Percentiles rank a stretch among this genome's conserved stretches.
Conservation (phyloP, 2,888 invertebrate genomes). For the Heterodera filipjevi region DNA sequence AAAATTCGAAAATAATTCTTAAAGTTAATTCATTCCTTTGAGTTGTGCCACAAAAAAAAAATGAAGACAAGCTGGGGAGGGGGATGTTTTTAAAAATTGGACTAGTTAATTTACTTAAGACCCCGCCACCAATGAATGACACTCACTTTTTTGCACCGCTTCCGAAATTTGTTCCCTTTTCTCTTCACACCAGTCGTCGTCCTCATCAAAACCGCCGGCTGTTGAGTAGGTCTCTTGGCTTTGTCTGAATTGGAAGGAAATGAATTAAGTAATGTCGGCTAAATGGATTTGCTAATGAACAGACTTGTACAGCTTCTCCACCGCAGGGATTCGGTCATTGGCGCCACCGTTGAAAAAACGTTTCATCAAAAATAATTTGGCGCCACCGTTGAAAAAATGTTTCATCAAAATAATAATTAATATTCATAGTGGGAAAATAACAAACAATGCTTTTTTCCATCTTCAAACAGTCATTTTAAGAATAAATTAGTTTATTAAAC, state of each 20-base stretch:
- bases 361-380: neutral
- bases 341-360: neutral
- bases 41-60: too few species aligned
- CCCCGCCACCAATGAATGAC: neutral
- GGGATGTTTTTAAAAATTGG: too few species aligned
- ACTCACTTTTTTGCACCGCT: constrained; percentile 51
- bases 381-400: constrained; percentile 6
- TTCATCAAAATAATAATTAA: too few species aligned
- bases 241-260: constrained; percentile 42
- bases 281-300: neutral
- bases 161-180: constrained; percentile 52
- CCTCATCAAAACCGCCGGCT: constrained; percentile 59
- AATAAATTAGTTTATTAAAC: too few species aligned
- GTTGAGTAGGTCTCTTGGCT: constrained; percentile 52
- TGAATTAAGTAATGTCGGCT: constrained; percentile 21
- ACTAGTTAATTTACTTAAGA: too few species aligned
- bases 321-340: constrained; percentile 48
- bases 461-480: too few species aligned
- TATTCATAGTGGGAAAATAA: too few species aligned
- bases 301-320: constrained; percentile 59
- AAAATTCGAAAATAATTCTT: neutral
- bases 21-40: constrained; percentile 5
- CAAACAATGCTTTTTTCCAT: too few species aligned
- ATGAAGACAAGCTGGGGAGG: too few species aligned
- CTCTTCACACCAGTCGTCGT: constrained; percentile 58